Evolutionary conservation across 2,797 vertebrate genomes (phyloP).

Genomic region (Florisuga fusca): DNA sequence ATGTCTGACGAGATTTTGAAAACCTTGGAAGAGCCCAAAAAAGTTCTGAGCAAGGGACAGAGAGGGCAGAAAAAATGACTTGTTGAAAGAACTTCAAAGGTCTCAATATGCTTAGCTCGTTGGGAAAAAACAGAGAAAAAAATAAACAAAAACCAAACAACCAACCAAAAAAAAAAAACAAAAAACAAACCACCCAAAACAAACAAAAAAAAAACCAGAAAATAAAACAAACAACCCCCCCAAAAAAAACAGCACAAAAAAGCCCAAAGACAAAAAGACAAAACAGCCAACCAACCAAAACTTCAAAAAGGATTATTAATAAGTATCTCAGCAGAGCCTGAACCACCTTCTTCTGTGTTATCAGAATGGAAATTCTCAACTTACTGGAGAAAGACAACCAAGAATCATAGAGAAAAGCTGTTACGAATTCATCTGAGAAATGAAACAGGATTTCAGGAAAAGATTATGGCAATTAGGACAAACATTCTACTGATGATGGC

Average conservation of each 20-base stretch:
- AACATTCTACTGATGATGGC: not conserved
- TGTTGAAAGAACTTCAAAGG: not conserved
- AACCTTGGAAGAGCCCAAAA: not conserved
- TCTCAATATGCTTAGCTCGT: not conserved
- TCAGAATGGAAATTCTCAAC: not conserved
- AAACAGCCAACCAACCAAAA: too few species aligned
- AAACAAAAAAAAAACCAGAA: too few species aligned
- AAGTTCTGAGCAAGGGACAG: not conserved
- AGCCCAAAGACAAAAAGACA: too few species aligned
- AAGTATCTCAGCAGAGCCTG: not conserved
- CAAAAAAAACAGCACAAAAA: too few species aligned
- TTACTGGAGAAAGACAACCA: not conserved
- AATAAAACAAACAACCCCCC: too few species aligned
- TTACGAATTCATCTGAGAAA: not conserved
- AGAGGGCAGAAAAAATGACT: not conserved
- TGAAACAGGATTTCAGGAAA: not conserved
- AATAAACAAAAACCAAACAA: too few species aligned
- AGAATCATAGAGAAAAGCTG: not conserved
- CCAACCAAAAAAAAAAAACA: too few species aligned
- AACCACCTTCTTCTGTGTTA: not conserved
- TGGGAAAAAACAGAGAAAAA: too few species aligned
- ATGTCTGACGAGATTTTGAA: not conserved
- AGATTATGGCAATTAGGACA: not conserved
- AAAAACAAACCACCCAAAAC: too few species aligned
- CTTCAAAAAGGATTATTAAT: not conserved